phyloP scores from a whole-genome alignment of 2,113 vertebrate species.

The Cryptotis parvus region DNA sequence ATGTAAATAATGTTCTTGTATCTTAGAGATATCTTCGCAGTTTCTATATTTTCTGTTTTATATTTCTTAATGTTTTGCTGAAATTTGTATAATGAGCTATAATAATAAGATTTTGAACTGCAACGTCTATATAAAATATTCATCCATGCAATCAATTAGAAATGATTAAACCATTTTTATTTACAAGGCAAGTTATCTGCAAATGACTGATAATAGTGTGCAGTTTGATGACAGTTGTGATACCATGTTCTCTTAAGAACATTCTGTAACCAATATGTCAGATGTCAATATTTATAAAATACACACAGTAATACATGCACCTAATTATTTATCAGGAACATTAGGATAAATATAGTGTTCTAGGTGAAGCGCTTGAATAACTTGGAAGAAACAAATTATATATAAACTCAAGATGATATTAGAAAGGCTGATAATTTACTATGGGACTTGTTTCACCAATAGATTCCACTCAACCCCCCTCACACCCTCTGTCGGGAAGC shows the following conservation, averaged over 20 bases:
- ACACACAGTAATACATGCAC: not conserved
- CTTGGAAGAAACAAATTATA: not conserved
- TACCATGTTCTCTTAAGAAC: conserved; percentile 36
- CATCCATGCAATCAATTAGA: conserved; percentile 28
- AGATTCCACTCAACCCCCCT: not conserved
- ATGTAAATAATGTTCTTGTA: not conserved
- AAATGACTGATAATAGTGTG: conserved; percentile 18
- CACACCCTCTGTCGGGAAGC: conserved; percentile 11
- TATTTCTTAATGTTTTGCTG: not conserved
- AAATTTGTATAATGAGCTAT: not conserved
- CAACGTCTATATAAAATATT: not conserved
- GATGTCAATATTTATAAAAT: not conserved
- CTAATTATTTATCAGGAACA: conserved; percentile 24
- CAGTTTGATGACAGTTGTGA: not conserved
- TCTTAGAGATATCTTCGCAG: not conserved
- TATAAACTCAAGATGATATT: conserved; percentile 9
- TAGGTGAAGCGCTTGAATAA: not conserved
- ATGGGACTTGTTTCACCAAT: not conserved
- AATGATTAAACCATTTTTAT: conserved; percentile 39
- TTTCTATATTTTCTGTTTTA: not conserved
- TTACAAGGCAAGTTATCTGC: not conserved
- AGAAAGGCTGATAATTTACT: not conserved
- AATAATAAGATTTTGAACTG: conserved; percentile 24
- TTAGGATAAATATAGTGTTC: not conserved
- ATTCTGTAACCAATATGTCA: conserved; percentile 39